Evolutionary conservation across 2,797 vertebrate genomes (phyloP).

Genomic region (Cygnus olor): DNA sequence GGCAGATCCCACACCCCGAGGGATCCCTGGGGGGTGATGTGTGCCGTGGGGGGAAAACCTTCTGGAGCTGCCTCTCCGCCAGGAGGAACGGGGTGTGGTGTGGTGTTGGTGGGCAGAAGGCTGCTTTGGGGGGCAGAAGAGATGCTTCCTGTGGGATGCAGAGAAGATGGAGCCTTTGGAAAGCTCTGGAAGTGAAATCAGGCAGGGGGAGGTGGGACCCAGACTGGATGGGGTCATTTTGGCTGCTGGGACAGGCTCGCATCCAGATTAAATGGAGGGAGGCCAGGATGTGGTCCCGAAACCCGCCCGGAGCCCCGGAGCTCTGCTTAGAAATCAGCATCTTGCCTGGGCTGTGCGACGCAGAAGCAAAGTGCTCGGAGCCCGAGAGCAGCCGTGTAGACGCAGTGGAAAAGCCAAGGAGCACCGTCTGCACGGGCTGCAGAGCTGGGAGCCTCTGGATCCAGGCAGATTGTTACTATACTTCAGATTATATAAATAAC

Average conservation of each 20-base stretch:
- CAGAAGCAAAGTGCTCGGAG: neutral
- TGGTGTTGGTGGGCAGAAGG: neutral
- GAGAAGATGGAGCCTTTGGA: neutral
- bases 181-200: neutral
- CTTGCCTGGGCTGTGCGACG: rapidly evolving
- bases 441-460: slow-evolving; percentile 16
- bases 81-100: rapidly evolving
- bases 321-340: neutral
- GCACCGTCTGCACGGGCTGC: neutral
- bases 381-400: neutral
- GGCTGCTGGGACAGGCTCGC: neutral
- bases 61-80: rapidly evolving
- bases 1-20: neutral
- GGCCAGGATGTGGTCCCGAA: neutral
- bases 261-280: neutral
- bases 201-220: neutral
- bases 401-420: neutral
- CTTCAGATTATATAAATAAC: slow-evolving; percentile 68
- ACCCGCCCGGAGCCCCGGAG: rapidly evolving
- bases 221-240: rapidly evolving
- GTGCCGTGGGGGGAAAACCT: rapidly evolving
- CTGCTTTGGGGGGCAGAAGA: neutral
- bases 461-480: slow-evolving; percentile 38
- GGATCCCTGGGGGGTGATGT: neutral
- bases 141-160: rapidly evolving